Base-by-base conservation (phyloP, 2,113 vertebrate genomes). In the Plestiodon gilberti region DNA sequence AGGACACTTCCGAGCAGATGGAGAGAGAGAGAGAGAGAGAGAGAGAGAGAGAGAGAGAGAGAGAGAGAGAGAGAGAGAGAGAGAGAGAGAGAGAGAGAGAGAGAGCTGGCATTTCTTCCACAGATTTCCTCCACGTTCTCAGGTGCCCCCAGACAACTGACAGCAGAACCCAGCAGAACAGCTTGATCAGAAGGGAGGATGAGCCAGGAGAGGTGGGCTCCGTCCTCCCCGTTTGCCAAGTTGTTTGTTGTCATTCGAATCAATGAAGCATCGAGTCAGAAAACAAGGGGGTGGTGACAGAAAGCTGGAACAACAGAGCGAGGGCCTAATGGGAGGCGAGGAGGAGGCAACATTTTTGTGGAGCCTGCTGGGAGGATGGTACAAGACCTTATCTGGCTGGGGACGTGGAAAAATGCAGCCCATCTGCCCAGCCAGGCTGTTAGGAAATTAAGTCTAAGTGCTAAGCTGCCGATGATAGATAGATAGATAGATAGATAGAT, bases 251-350 rank as follows among this genome's bases (percentile, higher is more conserved):
- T 70, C 90, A 81, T 92, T 93, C 89, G 91, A 93, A 94, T 38
- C 91, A 95, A 95, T 86, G 90, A 95, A 89, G 91, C 90, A 75
- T 93, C 84, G 52, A 89, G 87, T 71, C 86, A 55, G 87, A 57
- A 89, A 92, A 92, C 91, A 94, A 91, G 87, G 88, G 93, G 0
- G 83, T 93, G 94, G 94, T 89, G 93, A 95, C 92, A 95, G 95
- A 90, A 92, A 94, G 88, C 93, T 95, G 95, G 94, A 95, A 89
- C 77, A 92, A 83, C 38, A 59, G 81, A 80, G 74, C 71, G 43
- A 33, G 4, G 35, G 55, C 86, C 93, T 88, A 85, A 91, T 85
- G 89, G 90, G 90, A 90, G 87, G 82, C 6, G 87, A 93, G 89
- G 84, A 93, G 89, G 84, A 67, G 0, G 28, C 87, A 65, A 84